These are phyloP conservation scores for Eilema sororculum DNA, from an alignment of 2,888 invertebrate genomes.

Conservation along the genomic window DNA sequence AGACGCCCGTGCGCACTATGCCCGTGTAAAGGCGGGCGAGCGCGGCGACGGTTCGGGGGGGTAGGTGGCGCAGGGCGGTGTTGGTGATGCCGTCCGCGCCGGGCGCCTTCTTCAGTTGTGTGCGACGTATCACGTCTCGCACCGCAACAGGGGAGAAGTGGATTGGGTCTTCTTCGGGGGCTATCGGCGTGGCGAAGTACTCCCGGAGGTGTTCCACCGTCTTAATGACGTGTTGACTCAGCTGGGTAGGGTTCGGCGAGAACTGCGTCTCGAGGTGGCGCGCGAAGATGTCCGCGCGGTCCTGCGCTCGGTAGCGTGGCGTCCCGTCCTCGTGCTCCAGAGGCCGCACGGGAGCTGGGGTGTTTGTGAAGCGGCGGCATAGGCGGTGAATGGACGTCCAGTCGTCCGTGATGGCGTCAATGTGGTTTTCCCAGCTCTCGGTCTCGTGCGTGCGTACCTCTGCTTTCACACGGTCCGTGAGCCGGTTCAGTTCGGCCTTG, in stretches of 20 bases:
- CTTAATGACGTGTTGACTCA: not conserved
- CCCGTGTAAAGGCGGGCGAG: too few species aligned
- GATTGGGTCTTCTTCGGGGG: not conserved
- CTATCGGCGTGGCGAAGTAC: not conserved
- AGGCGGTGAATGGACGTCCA: not conserved
- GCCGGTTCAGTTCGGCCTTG: not conserved
- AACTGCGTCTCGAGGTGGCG: not conserved
- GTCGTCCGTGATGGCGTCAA: not conserved
- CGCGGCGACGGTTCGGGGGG: too few species aligned
- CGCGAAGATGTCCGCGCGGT: not conserved
- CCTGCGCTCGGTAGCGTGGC: not conserved
- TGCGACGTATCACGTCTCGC: not conserved
- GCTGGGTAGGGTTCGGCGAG: not conserved
- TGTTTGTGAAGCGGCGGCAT: not conserved
- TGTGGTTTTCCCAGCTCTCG: constrained; percentile 3
- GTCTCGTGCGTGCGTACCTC: not conserved
- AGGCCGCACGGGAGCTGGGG: constrained; percentile 2
- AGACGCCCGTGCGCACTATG: not conserved
- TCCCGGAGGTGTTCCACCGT: not conserved
- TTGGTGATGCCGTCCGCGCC: not conserved
- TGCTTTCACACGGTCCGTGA: not conserved
- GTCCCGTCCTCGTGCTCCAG: not conserved
- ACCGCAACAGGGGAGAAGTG: not conserved
- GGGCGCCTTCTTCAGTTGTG: not conserved
- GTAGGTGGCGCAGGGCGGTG: not conserved